Evolutionary conservation across 2,797 vertebrate species (phyloP).

Genomic region (Pachyuromys duprasi): DNA sequence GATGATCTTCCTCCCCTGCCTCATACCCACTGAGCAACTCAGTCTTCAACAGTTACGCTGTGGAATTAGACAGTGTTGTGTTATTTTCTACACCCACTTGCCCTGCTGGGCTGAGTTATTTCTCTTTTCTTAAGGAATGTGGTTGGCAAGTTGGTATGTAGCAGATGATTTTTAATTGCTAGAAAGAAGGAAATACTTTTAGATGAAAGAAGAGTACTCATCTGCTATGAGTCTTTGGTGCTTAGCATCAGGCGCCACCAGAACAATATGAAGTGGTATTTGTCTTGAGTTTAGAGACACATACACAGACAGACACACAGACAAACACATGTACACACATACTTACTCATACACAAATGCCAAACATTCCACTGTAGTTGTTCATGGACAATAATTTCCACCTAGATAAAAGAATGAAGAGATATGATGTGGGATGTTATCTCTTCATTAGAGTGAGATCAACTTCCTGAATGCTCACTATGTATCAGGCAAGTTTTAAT

Average conservation of each 20-base stretch:
- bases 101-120: not conserved
- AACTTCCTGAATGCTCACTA: not conserved
- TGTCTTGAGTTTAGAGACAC: not conserved
- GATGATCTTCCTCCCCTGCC: not conserved
- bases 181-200: not conserved
- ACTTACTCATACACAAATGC: not conserved
- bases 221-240: not conserved
- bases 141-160: not conserved
- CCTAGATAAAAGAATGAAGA: not conserved
- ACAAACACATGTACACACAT: not conserved
- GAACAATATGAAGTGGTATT: not conserved
- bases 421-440: not conserved
- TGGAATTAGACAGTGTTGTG: not conserved
- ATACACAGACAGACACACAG: not conserved
- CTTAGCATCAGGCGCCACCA: not conserved
- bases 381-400: not conserved
- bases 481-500: not conserved
- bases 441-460: not conserved
- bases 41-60: not conserved
- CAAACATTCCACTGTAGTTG: not conserved
- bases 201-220: not conserved
- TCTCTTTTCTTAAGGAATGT: not conserved
- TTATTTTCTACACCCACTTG: not conserved
- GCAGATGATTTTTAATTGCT: not conserved
- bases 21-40: not conserved